phyloP scores from a whole-genome alignment of 1,140 invertebrate species.

The Gonioctena quinquepunctata region DNA sequence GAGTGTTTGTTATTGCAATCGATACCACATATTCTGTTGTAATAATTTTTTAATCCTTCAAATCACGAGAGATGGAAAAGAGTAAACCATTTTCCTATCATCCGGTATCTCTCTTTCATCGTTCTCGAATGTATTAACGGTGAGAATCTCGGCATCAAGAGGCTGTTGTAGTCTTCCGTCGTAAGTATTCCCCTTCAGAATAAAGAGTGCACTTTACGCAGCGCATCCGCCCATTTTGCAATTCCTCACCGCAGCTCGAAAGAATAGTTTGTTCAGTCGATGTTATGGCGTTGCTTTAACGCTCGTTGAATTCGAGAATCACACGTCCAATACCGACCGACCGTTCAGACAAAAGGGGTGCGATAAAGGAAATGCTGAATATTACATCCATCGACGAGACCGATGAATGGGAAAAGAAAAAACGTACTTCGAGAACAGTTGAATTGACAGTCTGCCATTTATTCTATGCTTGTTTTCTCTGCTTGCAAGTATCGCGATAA shows the following conservation, averaged over 20 bases:
- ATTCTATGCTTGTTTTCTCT: background rate
- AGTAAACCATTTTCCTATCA: too few relatives aligned
- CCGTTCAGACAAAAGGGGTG: constrained; percentile 1
- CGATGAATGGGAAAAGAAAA: too few relatives aligned
- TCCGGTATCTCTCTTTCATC: too few relatives aligned
- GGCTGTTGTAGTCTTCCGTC: too few relatives aligned
- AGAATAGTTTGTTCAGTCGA: background rate
- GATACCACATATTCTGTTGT: too few relatives aligned
- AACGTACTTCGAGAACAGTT: background rate
- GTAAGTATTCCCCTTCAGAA: background rate
- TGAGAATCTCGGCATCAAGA: too few relatives aligned
- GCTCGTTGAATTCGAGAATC: constrained; percentile 34
- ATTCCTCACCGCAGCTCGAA: background rate
- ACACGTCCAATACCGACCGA: constrained; percentile 23
- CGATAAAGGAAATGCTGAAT: constrained; percentile 25
- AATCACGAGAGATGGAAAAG: too few relatives aligned
- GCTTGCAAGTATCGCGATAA: background rate
- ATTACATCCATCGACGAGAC: constrained; percentile 5
- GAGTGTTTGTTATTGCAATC: too few relatives aligned
- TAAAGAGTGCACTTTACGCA: background rate
- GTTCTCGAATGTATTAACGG: too few relatives aligned
- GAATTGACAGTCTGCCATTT: background rate
- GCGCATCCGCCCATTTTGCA: background rate
- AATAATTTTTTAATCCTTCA: too few relatives aligned
- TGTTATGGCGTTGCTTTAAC: constrained; percentile 25